Conservation (phyloP, 2,113 vertebrate species). For the Halichoeres trimaculatus region DNA sequence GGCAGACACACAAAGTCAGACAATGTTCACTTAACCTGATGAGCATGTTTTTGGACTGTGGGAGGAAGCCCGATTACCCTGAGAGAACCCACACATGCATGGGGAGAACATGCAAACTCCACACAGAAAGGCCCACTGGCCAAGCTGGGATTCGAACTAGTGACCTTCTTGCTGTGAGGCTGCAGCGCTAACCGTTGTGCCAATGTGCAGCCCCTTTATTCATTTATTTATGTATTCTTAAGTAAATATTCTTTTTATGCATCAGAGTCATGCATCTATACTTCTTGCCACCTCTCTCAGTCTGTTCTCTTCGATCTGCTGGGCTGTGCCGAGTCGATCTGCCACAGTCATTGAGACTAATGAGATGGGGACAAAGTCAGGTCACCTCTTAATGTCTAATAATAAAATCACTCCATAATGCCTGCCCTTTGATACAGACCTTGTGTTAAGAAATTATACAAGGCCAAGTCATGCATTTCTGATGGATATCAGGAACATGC, state of each 20-base stretch:
- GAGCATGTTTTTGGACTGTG: too few species aligned
- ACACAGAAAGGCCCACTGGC: too few species aligned
- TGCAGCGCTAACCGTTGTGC: too few species aligned
- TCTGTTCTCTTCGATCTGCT: conserved; percentile 23
- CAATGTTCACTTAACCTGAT: too few species aligned
- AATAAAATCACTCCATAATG: conserved; percentile 23
- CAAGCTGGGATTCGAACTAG: too few species aligned
- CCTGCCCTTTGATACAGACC: conserved; percentile 24
- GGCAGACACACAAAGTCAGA: too few species aligned
- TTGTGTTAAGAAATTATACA: conserved; percentile 3
- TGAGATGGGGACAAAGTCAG: conserved; percentile 34
- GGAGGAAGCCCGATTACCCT: too few species aligned
- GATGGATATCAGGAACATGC: conserved; percentile 2
- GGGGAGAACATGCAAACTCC: too few species aligned
- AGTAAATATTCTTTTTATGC: background rate
- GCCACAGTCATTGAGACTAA: conserved; percentile 38
- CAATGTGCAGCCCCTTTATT: too few species aligned
- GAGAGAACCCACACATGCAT: too few species aligned
- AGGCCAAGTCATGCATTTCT: background rate
- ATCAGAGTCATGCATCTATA: background rate
- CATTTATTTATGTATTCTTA: too few species aligned
- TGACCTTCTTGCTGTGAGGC: too few species aligned
- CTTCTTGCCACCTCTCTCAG: background rate
- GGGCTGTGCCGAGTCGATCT: background rate
- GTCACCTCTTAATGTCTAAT: conserved; percentile 31